Conservation (phyloP, 2,797 vertebrate species). For the Chloroceryle amazona region DNA sequence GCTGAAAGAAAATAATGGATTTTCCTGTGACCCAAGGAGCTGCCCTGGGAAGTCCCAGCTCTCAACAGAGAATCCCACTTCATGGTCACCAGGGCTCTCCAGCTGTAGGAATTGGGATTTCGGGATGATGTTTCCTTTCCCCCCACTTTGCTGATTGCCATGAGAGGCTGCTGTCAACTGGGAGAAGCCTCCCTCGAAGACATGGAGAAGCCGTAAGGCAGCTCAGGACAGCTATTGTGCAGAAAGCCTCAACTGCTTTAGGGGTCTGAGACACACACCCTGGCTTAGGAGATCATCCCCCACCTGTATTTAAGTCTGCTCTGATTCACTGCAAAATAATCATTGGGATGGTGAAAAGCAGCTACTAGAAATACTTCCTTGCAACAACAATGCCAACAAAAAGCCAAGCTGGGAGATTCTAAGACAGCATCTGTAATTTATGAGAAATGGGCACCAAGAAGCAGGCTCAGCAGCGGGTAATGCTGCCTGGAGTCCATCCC, state of each 20-base stretch:
- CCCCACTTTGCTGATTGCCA: not conserved
- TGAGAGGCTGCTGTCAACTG: not conserved
- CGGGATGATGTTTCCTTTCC: not conserved
- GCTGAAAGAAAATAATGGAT: not conserved
- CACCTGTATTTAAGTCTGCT: not conserved
- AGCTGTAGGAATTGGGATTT: not conserved
- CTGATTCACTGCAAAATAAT: not conserved
- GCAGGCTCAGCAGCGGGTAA: not conserved
- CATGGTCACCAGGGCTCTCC: not conserved
- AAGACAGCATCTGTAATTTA: not conserved
- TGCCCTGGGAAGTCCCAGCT: not conserved
- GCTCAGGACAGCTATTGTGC: not conserved
- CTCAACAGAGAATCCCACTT: not conserved
- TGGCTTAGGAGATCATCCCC: not conserved
- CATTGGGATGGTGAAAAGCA: not conserved
- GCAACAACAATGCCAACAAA: not conserved
- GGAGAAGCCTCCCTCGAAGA: fast-evolving
- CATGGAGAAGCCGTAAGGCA: not conserved
- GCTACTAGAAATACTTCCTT: not conserved
- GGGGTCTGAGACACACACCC: not conserved
- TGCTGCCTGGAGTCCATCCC: not conserved
- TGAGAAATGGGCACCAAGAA: not conserved
- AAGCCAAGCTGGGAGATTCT: not conserved
- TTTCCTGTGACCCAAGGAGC: not conserved
- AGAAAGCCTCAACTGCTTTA: not conserved